Evolutionary conservation across 2,888 invertebrate genomes (phyloP).

Genomic region (Bugulina stolonifera): DNA sequence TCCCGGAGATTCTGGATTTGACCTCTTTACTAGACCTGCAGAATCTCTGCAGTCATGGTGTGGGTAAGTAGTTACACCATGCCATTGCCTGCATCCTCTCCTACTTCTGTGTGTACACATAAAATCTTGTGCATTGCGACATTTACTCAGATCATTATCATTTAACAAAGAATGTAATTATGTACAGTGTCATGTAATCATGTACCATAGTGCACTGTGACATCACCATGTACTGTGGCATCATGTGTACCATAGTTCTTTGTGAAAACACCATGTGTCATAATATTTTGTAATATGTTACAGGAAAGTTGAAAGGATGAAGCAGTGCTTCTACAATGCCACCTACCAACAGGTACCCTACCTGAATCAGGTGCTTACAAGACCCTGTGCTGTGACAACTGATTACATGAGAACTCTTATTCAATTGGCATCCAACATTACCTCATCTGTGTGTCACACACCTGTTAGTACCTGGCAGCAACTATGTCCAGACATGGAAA

Average conservation of each 20-base stretch:
- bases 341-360: background rate
- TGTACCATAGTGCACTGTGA: no score
- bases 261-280: no score
- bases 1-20: background rate
- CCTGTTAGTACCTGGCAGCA: background rate
- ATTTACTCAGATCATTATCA: no score
- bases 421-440: background rate
- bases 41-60: conserved; percentile 8
- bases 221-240: no score
- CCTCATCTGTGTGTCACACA: background rate
- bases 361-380: background rate
- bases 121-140: no score
- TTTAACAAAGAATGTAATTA: no score
- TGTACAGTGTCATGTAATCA: no score
- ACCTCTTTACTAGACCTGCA: background rate
- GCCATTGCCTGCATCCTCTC: no score
- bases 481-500: background rate
- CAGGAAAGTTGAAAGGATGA: conserved; percentile 18
- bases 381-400: background rate
- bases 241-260: no score
- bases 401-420: conserved; percentile 10
- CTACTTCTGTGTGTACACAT: no score
- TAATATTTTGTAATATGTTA: no score
- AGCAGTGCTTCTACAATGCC: background rate
- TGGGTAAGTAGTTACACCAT: background rate